These are phyloP conservation scores for Euplagia quadripunctaria DNA, from an alignment of 2,888 invertebrate genomes.

Conservation along the genomic window DNA sequence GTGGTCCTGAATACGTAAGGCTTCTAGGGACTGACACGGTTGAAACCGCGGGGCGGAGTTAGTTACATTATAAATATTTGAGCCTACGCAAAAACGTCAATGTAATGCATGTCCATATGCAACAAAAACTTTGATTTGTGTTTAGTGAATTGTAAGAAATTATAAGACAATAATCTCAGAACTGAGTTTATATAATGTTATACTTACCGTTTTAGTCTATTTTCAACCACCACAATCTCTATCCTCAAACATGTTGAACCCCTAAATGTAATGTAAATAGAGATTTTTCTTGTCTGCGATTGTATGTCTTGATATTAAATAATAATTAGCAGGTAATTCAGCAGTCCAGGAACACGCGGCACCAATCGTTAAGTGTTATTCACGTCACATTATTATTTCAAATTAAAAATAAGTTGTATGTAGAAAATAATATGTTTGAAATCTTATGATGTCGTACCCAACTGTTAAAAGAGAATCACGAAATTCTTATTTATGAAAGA, in stretches of 20 bases:
- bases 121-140: too few species aligned
- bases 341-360: background rate
- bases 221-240: too few species aligned
- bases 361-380: background rate
- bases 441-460: slow-evolving; percentile 42
- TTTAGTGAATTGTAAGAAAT: background rate
- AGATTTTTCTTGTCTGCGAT: too few species aligned
- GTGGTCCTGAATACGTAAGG: too few species aligned
- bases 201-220: too few species aligned
- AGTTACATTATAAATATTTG: background rate
- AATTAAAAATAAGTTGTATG: background rate
- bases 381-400: background rate
- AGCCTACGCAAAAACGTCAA: background rate
- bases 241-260: too few species aligned
- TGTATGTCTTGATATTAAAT: background rate
- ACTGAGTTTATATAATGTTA: too few species aligned
- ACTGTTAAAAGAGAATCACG: slow-evolving; percentile 53
- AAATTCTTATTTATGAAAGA: slow-evolving; percentile 58
- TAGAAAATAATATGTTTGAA: slow-evolving; percentile 17
- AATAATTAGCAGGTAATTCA: background rate
- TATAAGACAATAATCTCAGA: background rate
- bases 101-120: background rate
- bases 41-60: too few species aligned
- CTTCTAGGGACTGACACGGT: too few species aligned
- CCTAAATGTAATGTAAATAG: too few species aligned